Percentiles rank a stretch among this genome's conserved stretches.
phyloP scores from a whole-genome alignment of 2,113 vertebrate species.

The Neodontobutis hainanensis region DNA sequence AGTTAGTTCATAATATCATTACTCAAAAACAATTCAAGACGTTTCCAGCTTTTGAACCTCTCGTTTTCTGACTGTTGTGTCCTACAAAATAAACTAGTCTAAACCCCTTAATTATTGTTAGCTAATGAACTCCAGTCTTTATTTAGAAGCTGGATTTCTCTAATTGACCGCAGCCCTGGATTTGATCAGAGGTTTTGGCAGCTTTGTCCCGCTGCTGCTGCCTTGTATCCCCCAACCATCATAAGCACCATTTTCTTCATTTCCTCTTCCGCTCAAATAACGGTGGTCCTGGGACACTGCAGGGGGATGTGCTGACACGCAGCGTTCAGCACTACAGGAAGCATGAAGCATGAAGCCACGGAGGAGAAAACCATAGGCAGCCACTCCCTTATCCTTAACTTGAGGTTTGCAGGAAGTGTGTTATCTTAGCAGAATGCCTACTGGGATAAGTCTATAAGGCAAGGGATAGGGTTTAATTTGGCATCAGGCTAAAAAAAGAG shows the following conservation, averaged over 20 bases:
- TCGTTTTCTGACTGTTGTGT: not conserved
- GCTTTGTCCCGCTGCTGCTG: constrained; percentile 15
- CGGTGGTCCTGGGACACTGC: constrained; percentile 1
- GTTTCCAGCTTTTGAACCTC: no score
- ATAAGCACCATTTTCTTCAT: constrained; percentile 30
- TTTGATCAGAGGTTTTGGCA: constrained; percentile 43
- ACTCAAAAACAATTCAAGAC: no score
- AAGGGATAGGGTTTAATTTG: constrained; percentile 56
- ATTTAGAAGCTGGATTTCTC: constrained; percentile 22
- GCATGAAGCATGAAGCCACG: not conserved
- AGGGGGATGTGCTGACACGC: constrained; percentile 18
- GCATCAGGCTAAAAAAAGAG: constrained; percentile 13
- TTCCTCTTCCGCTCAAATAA: constrained; percentile 17
- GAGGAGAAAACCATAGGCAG: not conserved
- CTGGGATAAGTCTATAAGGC: constrained; percentile 18
- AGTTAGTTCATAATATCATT: no score
- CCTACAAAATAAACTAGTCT: constrained; percentile 9
- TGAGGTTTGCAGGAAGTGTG: constrained; percentile 18
- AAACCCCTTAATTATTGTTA: constrained; percentile 29
- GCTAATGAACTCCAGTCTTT: constrained; percentile 28
- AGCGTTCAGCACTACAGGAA: constrained; percentile 15
- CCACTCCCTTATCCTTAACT: constrained; percentile 17
- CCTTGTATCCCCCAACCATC: constrained; percentile 31
- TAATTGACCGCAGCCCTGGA: constrained; percentile 35
- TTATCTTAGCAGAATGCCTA: constrained; percentile 39